Conservation (phyloP, 2,888 invertebrate species). For the Plutella xylostella region DNA sequence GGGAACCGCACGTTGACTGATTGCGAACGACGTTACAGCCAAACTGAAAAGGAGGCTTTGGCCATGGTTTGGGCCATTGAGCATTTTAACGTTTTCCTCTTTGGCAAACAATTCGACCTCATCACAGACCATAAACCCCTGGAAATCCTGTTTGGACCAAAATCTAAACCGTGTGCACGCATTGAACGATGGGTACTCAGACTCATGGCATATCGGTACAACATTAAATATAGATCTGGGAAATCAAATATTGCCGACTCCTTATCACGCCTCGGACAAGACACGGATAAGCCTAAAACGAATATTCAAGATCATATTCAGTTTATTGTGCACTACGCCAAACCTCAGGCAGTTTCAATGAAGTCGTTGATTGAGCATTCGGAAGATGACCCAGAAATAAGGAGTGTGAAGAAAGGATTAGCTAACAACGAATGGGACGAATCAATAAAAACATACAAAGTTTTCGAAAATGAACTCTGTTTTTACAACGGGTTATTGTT, state of each 20-base stretch:
- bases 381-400: conserved; percentile 5
- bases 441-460: conserved; percentile 5
- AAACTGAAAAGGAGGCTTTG: conserved; percentile 26
- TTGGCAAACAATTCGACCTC: conserved; percentile 36
- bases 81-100: conserved; percentile 36
- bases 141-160: conserved; percentile 23
- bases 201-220: conserved; percentile 19
- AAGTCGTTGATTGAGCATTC: not conserved
- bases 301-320: conserved; percentile 7
- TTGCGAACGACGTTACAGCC: conserved; percentile 29
- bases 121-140: conserved; percentile 24
- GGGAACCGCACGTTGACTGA: conserved; percentile 32
- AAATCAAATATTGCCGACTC: conserved; percentile 27
- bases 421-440: conserved; percentile 7
- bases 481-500: conserved; percentile 1
- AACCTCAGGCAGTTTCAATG: conserved; percentile 7
- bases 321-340: conserved; percentile 4
- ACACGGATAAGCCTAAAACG: too few species aligned
- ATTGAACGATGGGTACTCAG: conserved; percentile 23
- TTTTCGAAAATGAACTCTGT: conserved; percentile 4
- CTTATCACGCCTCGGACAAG: conserved; percentile 22
- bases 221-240: conserved; percentile 16
- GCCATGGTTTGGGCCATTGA: conserved; percentile 24
- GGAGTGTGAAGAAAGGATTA: conserved; percentile 9
- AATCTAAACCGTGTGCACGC: conserved; percentile 21